Conservation (phyloP, 2,888 invertebrate genomes). For the Hermodice carunculata region DNA sequence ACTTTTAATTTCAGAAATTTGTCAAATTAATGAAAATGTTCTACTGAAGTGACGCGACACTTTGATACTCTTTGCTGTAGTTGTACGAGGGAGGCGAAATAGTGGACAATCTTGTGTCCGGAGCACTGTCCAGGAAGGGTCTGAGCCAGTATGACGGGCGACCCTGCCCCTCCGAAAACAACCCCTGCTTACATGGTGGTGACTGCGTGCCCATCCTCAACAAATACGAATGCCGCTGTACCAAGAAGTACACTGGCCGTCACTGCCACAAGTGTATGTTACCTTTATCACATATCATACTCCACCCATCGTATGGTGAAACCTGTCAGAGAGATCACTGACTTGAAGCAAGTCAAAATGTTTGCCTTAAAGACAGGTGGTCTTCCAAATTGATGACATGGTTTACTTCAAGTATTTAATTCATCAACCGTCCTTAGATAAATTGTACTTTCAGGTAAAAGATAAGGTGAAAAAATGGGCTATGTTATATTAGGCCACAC, state of each 20-base stretch:
- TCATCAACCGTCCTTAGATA: no score
- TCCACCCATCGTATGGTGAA: no score
- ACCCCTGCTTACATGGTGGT: constrained; percentile 80
- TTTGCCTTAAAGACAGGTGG: no score
- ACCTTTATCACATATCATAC: no score
- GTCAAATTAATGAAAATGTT: background rate
- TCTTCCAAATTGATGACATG: no score
- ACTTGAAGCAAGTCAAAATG: no score
- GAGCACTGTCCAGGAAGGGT: constrained; percentile 69
- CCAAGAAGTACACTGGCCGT: constrained; percentile 80
- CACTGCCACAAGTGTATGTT: constrained; percentile 80
- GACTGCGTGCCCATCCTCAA: constrained; percentile 84
- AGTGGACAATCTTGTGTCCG: constrained; percentile 70
- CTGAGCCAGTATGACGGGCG: constrained; percentile 74
- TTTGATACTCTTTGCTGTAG: constrained; percentile 31
- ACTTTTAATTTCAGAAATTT: no score
- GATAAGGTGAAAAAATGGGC: no score
- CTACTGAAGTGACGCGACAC: background rate
- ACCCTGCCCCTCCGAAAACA: constrained; percentile 65
- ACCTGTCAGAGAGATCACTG: no score
- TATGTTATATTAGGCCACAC: no score
- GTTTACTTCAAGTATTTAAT: no score
- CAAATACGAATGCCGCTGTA: constrained; percentile 85
- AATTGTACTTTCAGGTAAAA: no score
- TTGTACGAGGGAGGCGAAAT: constrained; percentile 56